Conservation (phyloP, 30 jellyfish, hydroid and myxozoan species). For the Aurelia coerulea region DNA sequence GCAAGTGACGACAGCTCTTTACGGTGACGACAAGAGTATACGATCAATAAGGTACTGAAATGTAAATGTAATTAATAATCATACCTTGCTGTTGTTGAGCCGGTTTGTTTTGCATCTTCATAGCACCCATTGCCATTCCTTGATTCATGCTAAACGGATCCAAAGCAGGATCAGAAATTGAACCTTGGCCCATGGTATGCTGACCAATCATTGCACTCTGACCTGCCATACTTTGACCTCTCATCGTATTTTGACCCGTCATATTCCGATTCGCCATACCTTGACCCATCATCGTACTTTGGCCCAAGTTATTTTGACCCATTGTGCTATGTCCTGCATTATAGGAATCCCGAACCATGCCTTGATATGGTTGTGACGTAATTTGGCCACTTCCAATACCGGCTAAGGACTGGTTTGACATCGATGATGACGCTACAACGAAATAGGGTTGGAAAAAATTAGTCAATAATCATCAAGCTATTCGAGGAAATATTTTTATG, state of each 20-base stretch:
- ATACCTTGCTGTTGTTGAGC: no score
- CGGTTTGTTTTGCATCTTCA: no score
- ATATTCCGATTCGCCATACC: no score
- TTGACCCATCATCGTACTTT: background rate
- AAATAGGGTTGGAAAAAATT: background rate
- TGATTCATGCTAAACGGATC: slow-evolving; percentile 1
- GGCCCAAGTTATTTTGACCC: slow-evolving; percentile 10
- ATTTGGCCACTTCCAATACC: background rate
- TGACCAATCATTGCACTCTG: background rate
- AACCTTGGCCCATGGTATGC: background rate
- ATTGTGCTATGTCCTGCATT: slow-evolving; percentile 1
- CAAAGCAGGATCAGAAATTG: background rate
- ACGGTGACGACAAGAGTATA: no score
- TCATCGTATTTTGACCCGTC: background rate
- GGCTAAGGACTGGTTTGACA: background rate
- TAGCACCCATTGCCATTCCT: no score
- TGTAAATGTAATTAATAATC: no score
- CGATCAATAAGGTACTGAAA: no score
- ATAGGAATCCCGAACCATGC: background rate
- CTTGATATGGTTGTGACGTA: background rate
- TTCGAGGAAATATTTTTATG: no score
- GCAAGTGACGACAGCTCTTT: no score
- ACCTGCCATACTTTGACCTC: slow-evolving; percentile 3
- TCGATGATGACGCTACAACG: background rate
- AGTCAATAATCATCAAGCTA: background rate